Conservation (phyloP, 2,113 vertebrate species). For the Hyperopisus bebe region DNA sequence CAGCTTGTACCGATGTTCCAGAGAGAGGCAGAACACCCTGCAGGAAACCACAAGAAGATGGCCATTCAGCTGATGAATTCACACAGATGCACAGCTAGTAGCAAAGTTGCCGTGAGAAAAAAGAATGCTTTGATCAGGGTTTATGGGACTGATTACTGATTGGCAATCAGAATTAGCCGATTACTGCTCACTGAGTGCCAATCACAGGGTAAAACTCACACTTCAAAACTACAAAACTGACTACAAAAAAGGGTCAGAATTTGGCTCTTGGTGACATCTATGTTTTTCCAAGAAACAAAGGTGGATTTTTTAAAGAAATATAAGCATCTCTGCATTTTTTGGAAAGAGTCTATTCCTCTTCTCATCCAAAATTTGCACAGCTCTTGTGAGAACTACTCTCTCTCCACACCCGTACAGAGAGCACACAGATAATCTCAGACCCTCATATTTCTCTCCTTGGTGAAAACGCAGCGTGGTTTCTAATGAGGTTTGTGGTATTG, state of each 20-base stretch:
- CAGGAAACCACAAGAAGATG: background rate
- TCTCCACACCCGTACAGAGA: background rate
- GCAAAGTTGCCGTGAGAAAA: background rate
- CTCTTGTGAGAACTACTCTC: background rate
- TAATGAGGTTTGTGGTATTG: background rate
- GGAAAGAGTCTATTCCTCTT: background rate
- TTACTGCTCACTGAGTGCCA: background rate
- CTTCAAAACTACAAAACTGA: too few species aligned
- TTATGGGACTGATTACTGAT: too few species aligned
- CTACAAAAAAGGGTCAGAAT: background rate
- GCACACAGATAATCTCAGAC: background rate
- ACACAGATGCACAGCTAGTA: background rate
- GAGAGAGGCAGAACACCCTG: constrained; percentile 74
- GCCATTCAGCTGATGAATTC: background rate
- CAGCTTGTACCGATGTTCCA: constrained; percentile 51
- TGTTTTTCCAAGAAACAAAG: background rate
- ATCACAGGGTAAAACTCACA: background rate
- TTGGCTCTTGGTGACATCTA: background rate
- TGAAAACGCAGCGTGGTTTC: background rate
- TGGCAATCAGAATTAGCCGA: background rate
- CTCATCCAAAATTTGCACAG: background rate
- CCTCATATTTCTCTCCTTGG: background rate
- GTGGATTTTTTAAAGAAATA: background rate
- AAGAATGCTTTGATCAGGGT: background rate
- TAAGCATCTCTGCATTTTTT: background rate